Percentiles rank a stretch among this genome's conserved stretches.
Conservation (phyloP, 1,140 invertebrate species). For the Manduca sexta region DNA sequence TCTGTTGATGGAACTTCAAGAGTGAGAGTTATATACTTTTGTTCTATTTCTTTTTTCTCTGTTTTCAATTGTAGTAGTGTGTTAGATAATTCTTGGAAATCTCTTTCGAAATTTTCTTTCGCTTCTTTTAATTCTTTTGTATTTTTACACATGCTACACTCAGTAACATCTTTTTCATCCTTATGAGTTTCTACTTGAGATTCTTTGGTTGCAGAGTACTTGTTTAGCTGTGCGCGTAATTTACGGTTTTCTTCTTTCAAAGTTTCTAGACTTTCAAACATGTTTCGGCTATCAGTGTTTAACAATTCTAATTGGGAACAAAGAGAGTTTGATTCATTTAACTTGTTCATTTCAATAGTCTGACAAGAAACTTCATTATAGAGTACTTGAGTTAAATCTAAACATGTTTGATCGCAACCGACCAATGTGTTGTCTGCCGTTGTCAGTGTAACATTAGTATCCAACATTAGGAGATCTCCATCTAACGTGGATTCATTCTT, state of each 20-base stretch:
- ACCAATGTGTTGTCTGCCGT: conserved; percentile 48
- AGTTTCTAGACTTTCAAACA: conserved; percentile 25
- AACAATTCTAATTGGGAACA: conserved; percentile 1
- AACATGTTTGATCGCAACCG: conserved; percentile 47
- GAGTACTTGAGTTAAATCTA: conserved; percentile 41
- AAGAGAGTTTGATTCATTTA: conserved; percentile 8
- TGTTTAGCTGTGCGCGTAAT: conserved; percentile 19
- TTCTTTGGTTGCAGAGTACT: conserved; percentile 12
- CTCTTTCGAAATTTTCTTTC: conserved; percentile 13
- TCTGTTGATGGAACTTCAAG: conserved; percentile 39
- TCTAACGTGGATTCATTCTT: conserved; percentile 60
- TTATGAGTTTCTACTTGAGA: not conserved
- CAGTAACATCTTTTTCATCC: not conserved
- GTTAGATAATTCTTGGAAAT: conserved; percentile 26
- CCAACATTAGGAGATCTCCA: conserved; percentile 60
- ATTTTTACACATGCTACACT: conserved; percentile 10
- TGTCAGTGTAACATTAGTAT: conserved; percentile 54
- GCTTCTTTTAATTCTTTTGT: conserved; percentile 14
- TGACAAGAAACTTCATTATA: conserved; percentile 44
- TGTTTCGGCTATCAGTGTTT: conserved; percentile 10
- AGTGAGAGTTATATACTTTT: conserved; percentile 40
- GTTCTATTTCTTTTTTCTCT: conserved; percentile 34
- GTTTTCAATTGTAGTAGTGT: conserved; percentile 29
- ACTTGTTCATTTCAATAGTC: conserved; percentile 23
- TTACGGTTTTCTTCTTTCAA: conserved; percentile 44